These are phyloP conservation scores for Deilephila elpenor DNA, from an alignment of 2,888 invertebrate genomes.

Conservation along the genomic window DNA sequence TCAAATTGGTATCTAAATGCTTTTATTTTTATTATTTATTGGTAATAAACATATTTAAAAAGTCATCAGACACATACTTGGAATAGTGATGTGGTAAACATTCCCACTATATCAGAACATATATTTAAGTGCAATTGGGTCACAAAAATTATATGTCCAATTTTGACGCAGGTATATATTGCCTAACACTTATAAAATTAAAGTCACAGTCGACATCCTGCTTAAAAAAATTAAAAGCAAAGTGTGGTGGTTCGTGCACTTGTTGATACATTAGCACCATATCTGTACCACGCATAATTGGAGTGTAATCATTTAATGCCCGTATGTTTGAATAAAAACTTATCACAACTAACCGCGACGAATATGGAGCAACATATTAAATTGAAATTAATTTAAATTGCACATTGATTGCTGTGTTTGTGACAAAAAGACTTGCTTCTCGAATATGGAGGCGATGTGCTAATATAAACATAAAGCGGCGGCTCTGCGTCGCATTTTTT, in stretches of 20 bases:
- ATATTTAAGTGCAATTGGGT: background rate
- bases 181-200: conserved; percentile 20
- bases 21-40: too few relatives aligned
- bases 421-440: conserved; percentile 19
- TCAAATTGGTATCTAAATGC: too few relatives aligned
- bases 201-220: conserved; percentile 15
- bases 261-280: conserved; percentile 16
- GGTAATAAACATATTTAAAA: too few relatives aligned
- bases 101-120: background rate
- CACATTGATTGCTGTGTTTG: conserved; percentile 22
- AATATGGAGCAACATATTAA: conserved; percentile 27
- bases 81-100: background rate
- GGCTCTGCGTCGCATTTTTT: background rate
- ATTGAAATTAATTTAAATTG: conserved; percentile 19
- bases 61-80: background rate
- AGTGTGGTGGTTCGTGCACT: background rate
- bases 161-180: conserved; percentile 4
- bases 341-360: conserved; percentile 17
- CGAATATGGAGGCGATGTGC: conserved; percentile 23
- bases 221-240: background rate
- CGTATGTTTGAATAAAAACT: conserved; percentile 22
- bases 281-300: conserved; percentile 20
- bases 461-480: conserved; percentile 5
- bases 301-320: conserved; percentile 22
- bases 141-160: conserved; percentile 14